A percentile compares a stretch with the other conserved stretches of the same genome.
phyloP scores from a whole-genome alignment of 2,113 vertebrate species.

The Chrysochloris asiatica region DNA sequence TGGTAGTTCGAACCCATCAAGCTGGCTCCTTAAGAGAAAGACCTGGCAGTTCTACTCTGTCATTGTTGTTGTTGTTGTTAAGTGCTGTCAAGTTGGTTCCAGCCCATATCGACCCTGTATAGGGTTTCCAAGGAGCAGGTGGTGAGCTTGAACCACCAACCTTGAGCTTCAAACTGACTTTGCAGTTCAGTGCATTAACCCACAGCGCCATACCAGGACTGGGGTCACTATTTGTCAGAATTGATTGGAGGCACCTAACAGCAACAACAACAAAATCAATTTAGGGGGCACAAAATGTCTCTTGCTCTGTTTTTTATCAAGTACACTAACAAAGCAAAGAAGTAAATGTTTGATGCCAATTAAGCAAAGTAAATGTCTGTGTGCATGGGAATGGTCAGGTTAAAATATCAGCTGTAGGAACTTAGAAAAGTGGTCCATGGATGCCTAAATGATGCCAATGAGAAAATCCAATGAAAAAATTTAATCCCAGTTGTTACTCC shows the following conservation, averaged over 20 bases:
- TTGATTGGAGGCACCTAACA: background rate
- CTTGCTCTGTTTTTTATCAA: background rate
- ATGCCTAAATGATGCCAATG: background rate
- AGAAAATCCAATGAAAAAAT: background rate
- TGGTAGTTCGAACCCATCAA: background rate
- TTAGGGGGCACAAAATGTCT: background rate
- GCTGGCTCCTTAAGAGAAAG: background rate
- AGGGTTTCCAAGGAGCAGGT: no score
- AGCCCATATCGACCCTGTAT: no score
- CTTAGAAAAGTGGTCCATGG: background rate
- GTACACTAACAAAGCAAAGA: slow-evolving; percentile 6
- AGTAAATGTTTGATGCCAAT: slow-evolving; percentile 27
- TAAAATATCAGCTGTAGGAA: background rate
- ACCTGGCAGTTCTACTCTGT: background rate
- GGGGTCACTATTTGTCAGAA: no score
- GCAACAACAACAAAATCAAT: slow-evolving; percentile 28
- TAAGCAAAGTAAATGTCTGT: background rate
- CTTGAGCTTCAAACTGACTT: no score
- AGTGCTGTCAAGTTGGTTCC: no score
- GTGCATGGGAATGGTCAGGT: background rate
- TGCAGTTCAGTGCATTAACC: no score
- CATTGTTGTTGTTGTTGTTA: no score
- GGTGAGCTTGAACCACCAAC: no score
- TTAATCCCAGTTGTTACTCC: background rate
- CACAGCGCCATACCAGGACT: no score